Percentiles rank a stretch among this genome's conserved stretches.
Conservation (phyloP, 2,113 vertebrate species). For the Tragelaphus scriptus region DNA sequence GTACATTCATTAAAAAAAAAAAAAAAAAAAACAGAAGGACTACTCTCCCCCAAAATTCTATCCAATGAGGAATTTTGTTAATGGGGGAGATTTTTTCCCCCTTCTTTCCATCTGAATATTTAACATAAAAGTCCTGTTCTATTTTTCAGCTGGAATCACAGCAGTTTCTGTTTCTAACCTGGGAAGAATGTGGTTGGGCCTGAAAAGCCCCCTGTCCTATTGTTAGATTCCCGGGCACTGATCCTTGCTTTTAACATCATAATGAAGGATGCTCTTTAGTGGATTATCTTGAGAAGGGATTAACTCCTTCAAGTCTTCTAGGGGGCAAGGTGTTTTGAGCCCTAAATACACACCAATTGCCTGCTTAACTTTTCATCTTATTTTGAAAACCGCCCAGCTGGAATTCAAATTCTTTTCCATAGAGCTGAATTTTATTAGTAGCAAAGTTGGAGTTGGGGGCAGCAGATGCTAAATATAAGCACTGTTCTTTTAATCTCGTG, state of each 20-base stretch:
- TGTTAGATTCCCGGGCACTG: conserved; percentile 84
- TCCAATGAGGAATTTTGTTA: conserved; percentile 64
- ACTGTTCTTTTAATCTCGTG: conserved; percentile 80
- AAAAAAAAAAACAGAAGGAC: neutral
- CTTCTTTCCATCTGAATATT: conserved; percentile 78
- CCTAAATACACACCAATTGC: conserved; percentile 92
- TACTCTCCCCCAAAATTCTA: conserved; percentile 23
- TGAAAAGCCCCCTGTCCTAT: conserved; percentile 85
- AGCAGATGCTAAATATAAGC: conserved; percentile 85
- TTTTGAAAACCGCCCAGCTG: conserved; percentile 92
- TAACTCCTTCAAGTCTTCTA: conserved; percentile 91
- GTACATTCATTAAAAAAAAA: neutral
- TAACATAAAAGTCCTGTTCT: conserved; percentile 78
- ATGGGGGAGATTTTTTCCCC: conserved; percentile 46
- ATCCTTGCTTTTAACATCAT: conserved; percentile 92
- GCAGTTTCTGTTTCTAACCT: conserved; percentile 90
- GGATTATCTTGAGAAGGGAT: conserved; percentile 93
- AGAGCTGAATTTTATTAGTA: conserved; percentile 87
- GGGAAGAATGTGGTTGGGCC: conserved; percentile 86
- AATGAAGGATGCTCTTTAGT: conserved; percentile 92
- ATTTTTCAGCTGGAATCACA: conserved; percentile 80
- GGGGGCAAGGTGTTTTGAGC: conserved; percentile 90
- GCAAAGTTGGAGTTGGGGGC: conserved; percentile 82
- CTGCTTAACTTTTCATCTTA: conserved; percentile 90
- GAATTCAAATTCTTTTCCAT: conserved; percentile 90